Evolutionary conservation across 2,797 vertebrate genomes (phyloP), one percentile per base, ranked within the genome.

Genomic region (Sphenopsis melanotis): DNA sequence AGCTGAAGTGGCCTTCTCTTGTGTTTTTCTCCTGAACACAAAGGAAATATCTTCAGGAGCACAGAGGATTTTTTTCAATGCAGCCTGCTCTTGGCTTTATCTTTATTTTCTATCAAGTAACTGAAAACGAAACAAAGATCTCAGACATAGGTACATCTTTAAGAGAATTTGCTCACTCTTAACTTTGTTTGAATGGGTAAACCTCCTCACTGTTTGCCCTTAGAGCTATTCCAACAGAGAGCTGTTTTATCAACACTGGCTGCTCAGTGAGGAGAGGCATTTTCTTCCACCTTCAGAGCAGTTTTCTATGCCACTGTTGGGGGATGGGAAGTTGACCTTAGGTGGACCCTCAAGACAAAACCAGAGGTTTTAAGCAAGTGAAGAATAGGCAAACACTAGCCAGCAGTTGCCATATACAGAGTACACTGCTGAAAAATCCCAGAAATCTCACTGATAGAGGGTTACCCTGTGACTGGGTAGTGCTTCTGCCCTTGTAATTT

Each of bases 251-350:
- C 97, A 96, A 95, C 89, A 68, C 60, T 68, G 77, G 64, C 94
- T 92, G 70, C 94, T 94, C 87, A 55, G 94, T 37, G 47, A 96
- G 96, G 66, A 78, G 87, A 95, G 95, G 79, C 77, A 87, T 92
- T 93, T 93, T 97, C 82, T 69, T 96, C 95, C 83, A 94, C 95
- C 90, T 96, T 93, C 94, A 69, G 66, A 68, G 63, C 81, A 47
- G 64, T 83, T 95, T 94, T 95, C 96, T 90, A 92, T 95, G 93
- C 87, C 95, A 86, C 87, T 75, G 69, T 30, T 87, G 93, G 94
- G 90, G 91, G 96, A 94, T 94, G 97, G 95, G 96, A 95, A 96
- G 94, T 23, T 97, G 97, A 97, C 97, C 97, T 97, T 86, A 93
- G 0, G 64, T 77, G 87, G 95, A 96, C 95, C 95, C 90, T 96